Evolutionary conservation across 2,113 vertebrate species (phyloP).

Genomic region (Equus przewalskii): DNA sequence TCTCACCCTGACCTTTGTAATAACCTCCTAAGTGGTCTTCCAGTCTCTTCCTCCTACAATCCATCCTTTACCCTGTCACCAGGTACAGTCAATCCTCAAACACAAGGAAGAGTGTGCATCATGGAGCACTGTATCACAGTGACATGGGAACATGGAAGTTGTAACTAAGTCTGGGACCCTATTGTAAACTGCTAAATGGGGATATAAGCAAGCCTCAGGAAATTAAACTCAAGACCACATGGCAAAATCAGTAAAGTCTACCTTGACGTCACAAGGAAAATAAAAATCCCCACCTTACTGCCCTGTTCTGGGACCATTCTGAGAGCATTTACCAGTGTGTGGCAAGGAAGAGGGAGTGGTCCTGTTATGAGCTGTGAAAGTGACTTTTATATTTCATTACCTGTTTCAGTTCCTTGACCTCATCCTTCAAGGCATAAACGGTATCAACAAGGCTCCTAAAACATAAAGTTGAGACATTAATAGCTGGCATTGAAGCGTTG

Average conservation of each 20-base stretch:
- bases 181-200: not conserved
- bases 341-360: not conserved
- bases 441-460: slow-evolving; percentile 98
- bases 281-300: not conserved
- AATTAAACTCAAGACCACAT: not conserved
- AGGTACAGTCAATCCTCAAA: not conserved
- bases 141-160: not conserved
- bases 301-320: slow-evolving; percentile 7
- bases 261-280: slow-evolving; percentile 30
- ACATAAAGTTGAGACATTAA: slow-evolving; percentile 52
- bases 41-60: not conserved
- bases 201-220: slow-evolving; percentile 3
- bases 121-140: no score
- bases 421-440: slow-evolving; percentile 98
- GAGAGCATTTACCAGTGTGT: not conserved
- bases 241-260: slow-evolving; percentile 23
- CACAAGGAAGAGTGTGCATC: not conserved
- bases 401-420: slow-evolving; percentile 98
- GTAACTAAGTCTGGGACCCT: not conserved
- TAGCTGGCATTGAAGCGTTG: not conserved
- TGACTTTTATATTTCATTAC: slow-evolving; percentile 84
- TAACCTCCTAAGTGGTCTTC: not conserved
- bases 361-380: not conserved
- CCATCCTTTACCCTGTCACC: not conserved
- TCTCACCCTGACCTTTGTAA: not conserved